Evolutionary conservation across 2,888 invertebrate genomes (phyloP).

Genomic region (Phlogophora meticulosa): DNA sequence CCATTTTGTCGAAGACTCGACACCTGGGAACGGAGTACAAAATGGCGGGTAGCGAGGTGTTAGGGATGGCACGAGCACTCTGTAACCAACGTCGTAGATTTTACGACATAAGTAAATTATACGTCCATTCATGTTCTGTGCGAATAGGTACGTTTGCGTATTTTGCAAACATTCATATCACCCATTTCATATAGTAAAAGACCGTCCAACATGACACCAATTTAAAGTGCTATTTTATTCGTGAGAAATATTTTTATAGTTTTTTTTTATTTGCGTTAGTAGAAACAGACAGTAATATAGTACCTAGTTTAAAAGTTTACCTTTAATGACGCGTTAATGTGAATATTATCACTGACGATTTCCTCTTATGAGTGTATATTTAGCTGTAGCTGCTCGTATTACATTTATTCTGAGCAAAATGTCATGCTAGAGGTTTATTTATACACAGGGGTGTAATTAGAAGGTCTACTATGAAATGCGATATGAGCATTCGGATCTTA

Average conservation of each 20-base stretch:
- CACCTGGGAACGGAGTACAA: conserved; percentile 12
- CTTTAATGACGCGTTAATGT: conserved; percentile 44
- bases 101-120: background rate
- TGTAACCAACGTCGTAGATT: conserved; percentile 13
- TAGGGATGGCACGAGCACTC: background rate
- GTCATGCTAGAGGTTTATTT: conserved; percentile 45
- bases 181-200: conserved; percentile 22
- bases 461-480: conserved; percentile 16
- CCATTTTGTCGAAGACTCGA: conserved; percentile 51
- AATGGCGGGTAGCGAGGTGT: conserved; percentile 39
- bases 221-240: background rate
- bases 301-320: conserved; percentile 34
- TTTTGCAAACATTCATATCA: conserved; percentile 1
- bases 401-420: conserved; percentile 48
- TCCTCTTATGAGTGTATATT: conserved; percentile 56
- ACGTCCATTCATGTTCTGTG: background rate
- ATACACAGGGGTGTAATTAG: conserved; percentile 22
- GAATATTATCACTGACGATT: conserved; percentile 53
- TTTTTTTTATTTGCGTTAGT: background rate
- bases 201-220: conserved; percentile 20
- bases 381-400: conserved; percentile 49
- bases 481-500: conserved; percentile 3
- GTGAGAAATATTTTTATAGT: background rate
- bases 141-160: conserved; percentile 39
- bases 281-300: too few relatives aligned